phyloP scores from a whole-genome alignment of 2,113 vertebrate genomes.

The Holacanthus passer region DNA sequence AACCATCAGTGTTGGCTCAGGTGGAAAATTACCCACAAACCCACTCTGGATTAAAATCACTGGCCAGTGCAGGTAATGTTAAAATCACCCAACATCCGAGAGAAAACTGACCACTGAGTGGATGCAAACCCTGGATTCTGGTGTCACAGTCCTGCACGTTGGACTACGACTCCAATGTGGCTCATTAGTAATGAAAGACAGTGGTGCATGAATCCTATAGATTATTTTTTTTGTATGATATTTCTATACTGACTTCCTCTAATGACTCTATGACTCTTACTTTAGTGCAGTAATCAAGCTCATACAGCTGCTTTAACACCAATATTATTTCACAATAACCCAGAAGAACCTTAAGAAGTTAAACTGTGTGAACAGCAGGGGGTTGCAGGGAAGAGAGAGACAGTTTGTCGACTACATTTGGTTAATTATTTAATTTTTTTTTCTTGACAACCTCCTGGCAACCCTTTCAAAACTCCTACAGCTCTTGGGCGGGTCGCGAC shows the following conservation, averaged over 20 bases:
- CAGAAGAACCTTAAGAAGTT: background rate
- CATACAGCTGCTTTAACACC: background rate
- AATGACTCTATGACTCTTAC: background rate
- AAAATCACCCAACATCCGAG: too few species aligned
- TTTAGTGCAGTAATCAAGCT: background rate
- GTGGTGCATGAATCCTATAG: too few species aligned
- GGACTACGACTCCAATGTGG: too few species aligned
- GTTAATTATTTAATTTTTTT: conserved; percentile 49
- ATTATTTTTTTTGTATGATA: too few species aligned
- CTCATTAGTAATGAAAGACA: too few species aligned
- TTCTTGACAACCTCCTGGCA: conserved; percentile 2
- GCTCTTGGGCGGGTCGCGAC: background rate
- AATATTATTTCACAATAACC: background rate
- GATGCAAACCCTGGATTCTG: too few species aligned
- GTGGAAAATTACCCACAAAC: background rate
- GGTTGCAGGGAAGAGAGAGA: background rate
- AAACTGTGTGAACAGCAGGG: background rate
- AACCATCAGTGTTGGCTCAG: too few species aligned
- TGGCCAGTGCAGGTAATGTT: background rate
- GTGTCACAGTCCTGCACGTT: too few species aligned
- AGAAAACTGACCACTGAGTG: too few species aligned
- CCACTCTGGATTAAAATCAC: background rate
- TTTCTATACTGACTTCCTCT: background rate
- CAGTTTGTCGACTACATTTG: background rate
- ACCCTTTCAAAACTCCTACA: conserved; percentile 7